Evolutionary conservation across 2,888 invertebrate species (phyloP).

Genomic region (Notodonta ziczac): DNA sequence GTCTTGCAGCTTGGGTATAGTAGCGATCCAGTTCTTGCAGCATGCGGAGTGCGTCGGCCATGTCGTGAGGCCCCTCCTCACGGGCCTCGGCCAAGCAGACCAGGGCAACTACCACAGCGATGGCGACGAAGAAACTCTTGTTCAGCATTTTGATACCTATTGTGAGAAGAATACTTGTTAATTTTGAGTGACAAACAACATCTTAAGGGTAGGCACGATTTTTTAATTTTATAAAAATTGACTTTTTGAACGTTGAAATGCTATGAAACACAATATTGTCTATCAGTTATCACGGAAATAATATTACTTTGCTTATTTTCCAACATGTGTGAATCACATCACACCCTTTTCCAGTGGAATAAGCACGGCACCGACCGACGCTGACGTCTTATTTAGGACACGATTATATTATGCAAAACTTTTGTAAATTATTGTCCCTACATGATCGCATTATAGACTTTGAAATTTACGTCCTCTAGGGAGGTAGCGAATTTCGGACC

Average conservation of each 20-base stretch:
- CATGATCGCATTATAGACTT: neutral
- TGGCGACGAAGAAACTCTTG: constrained; percentile 67
- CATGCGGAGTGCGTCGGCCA: constrained; percentile 88
- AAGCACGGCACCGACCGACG: constrained; percentile 25
- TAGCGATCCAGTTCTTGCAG: constrained; percentile 87
- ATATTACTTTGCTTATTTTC: constrained; percentile 14
- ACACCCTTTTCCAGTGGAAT: constrained; percentile 27
- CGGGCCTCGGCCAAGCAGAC: constrained; percentile 70
- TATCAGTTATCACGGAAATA: neutral
- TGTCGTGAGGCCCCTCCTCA: constrained; percentile 83
- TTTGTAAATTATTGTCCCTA: neutral
- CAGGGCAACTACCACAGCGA: constrained; percentile 66
- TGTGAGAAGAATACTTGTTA: neutral
- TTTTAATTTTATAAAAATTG: too few relatives aligned
- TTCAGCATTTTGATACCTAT: constrained; percentile 67
- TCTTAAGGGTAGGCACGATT: too few relatives aligned
- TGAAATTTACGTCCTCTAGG: neutral
- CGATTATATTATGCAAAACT: neutral
- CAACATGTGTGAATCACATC: constrained; percentile 19
- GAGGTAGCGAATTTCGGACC: neutral
- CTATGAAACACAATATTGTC: too few relatives aligned
- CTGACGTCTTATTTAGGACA: constrained; percentile 23
- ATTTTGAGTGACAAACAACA: too few relatives aligned
- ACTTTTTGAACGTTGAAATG: too few relatives aligned
- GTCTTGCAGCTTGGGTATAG: constrained; percentile 88